Conservation (phyloP, 2,888 invertebrate genomes). For the Papilio demoleus region DNA sequence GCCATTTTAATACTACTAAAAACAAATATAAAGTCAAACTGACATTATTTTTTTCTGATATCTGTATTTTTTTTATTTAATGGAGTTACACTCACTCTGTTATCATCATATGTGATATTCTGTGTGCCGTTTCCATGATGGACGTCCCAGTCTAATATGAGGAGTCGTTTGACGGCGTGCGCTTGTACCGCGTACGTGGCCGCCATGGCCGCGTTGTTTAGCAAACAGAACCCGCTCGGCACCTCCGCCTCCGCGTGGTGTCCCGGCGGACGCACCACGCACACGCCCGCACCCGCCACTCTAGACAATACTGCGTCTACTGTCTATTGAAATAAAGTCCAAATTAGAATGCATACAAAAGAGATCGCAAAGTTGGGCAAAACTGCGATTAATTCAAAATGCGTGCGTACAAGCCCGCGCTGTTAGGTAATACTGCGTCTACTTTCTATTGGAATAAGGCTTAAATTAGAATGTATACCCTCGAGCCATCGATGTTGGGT, state of each 20-base stretch:
- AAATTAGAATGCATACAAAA: background rate
- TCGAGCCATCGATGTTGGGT: too few species aligned
- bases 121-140: slow-evolving; percentile 98
- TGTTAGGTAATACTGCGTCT: background rate
- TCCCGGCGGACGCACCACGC: slow-evolving; percentile 94
- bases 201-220: slow-evolving; percentile 93
- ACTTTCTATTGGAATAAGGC: background rate
- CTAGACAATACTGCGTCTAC: slow-evolving; percentile 88
- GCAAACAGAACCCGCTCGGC: slow-evolving; percentile 95
- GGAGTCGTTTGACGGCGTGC: slow-evolving; percentile 83
- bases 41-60: too few species aligned
- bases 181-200: slow-evolving; percentile 88
- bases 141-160: slow-evolving; percentile 97
- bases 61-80: too few species aligned
- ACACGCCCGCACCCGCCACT: slow-evolving; percentile 88
- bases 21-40: too few species aligned
- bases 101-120: slow-evolving; percentile 88
- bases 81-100: slow-evolving; percentile 72
- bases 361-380: slow-evolving; percentile 58
- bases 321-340: slow-evolving; percentile 58
- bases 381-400: slow-evolving; percentile 85
- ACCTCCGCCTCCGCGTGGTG: slow-evolving; percentile 92
- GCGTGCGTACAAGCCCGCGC: background rate
- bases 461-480: background rate
- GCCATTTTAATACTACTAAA: too few species aligned